Base-by-base conservation (phyloP, 2,888 invertebrate genomes). In the Malachius bipustulatus region DNA sequence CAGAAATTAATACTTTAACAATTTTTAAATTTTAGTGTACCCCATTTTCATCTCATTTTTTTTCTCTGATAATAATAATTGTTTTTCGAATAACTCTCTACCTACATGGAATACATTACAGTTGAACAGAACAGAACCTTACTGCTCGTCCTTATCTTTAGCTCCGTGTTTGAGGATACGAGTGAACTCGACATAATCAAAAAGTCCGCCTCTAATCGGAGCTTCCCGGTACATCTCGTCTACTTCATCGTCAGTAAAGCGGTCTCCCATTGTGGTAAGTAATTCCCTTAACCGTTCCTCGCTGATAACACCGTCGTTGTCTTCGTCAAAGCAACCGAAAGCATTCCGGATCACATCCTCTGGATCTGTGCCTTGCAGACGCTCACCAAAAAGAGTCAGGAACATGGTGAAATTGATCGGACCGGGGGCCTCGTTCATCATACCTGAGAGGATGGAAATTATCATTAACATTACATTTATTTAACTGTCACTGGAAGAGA, bases 321-420 rank as follows among this genome's bases (percentile, higher is more conserved):
- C 94, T 62, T 97, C 97, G 60, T 98, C 98, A 61, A 98, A 98
- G 61, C 97, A 98, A 32, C 93, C 94, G 63, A 98, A 98, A 10
- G 98, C 98, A 67, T 98, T 98, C 60, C 94, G 93, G 49, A 98
- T 98, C 9, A 98, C 96, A 66, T 96, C 94, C 59, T 96, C 96
- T 2, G 98, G 98, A 64, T 98, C 97, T 0, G 97, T 98, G 26
- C 97, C 97, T 62, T 97, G 97, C 35, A 98, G 73, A 36, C 94
- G 81, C 62, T 98, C 98, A 6, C 98, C 98, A 59, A 98, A 98
- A 48, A 98, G 70, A 0, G 98, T 98, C 33, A 98, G 69, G 63
- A 98, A 98, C 97, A 98, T 98, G 19, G 98, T 98, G 60, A 98
- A 98, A 63, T 98, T 98, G 47, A 98, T 96, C 6, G 96, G 94